Conservation (phyloP, 1,140 invertebrate species). For the Panagrolaimus sp. region DNA sequence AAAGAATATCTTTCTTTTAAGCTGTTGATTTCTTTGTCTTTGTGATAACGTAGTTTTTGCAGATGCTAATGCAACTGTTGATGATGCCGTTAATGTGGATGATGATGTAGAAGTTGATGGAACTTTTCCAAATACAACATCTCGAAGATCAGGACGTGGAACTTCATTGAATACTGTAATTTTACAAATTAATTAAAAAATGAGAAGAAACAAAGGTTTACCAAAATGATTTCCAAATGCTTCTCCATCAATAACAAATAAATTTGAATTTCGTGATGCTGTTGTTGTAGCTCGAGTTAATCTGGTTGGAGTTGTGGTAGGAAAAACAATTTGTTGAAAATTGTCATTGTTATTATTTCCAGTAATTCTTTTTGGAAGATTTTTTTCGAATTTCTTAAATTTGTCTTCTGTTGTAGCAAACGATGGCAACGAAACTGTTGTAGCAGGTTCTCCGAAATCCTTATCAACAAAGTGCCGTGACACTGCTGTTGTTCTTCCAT, state of each 20-base stretch:
- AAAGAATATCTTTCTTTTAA: neutral
- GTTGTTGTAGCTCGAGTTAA: neutral
- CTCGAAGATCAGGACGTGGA: neutral
- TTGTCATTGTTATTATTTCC: constrained; percentile 1
- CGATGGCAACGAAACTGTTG: neutral
- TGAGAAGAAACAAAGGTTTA: too few relatives aligned
- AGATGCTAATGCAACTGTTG: neutral
- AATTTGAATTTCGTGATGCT: neutral
- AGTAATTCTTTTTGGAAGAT: neutral
- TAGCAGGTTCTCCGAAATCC: neutral
- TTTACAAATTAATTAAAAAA: neutral
- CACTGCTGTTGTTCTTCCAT: neutral
- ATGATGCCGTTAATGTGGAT: neutral
- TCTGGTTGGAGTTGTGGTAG: neutral
- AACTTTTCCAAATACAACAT: neutral
- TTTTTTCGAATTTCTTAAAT: neutral
- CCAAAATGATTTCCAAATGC: neutral
- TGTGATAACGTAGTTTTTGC: neutral
- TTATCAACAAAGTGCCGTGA: neutral
- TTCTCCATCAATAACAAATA: neutral
- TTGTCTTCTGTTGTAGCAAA: too few relatives aligned
- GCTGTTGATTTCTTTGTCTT: neutral
- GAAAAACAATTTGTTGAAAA: neutral
- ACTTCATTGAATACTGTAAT: neutral
- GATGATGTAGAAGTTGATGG: neutral